Evolutionary conservation across 2,888 invertebrate species (phyloP).

Genomic region (Craniophora ligustri): DNA sequence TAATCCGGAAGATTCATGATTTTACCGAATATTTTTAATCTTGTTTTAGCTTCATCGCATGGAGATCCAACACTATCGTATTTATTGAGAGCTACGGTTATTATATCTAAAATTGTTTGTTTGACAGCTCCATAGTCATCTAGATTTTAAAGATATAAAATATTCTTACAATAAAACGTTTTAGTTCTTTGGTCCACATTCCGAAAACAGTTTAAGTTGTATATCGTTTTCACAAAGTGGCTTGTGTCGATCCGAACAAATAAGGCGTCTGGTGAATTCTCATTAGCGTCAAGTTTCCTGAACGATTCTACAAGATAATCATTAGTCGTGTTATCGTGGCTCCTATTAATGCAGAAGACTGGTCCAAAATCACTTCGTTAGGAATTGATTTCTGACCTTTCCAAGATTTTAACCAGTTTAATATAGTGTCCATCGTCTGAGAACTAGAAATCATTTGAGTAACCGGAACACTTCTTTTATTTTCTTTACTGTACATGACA

Average conservation of each 20-base stretch:
- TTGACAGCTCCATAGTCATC: conserved; percentile 13
- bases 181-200: conserved; percentile 22
- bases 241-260: conserved; percentile 21
- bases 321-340: conserved; percentile 19
- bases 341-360: conserved; percentile 24
- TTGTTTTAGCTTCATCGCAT: conserved; percentile 23
- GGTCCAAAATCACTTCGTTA: conserved; percentile 19
- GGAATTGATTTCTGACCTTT: conserved; percentile 11
- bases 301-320: conserved; percentile 23
- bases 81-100: conserved; percentile 21
- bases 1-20: conserved; percentile 1
- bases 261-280: conserved; percentile 1
- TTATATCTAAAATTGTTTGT: conserved; percentile 21
- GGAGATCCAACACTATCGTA: conserved; percentile 15
- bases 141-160: conserved; percentile 18
- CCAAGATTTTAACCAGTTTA: conserved; percentile 9
- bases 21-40: conserved; percentile 6
- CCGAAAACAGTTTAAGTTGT: conserved; percentile 15
- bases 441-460: conserved; percentile 18
- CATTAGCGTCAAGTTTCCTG: conserved; percentile 11
- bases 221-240: conserved; percentile 20
- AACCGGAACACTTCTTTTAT: conserved; percentile 23
- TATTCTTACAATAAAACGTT: conserved; percentile 17
- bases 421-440: conserved; percentile 16
- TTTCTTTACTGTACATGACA: conserved; percentile 18